Conservation (phyloP, 2,888 invertebrate genomes). For the Troides oblongomaculatus region DNA sequence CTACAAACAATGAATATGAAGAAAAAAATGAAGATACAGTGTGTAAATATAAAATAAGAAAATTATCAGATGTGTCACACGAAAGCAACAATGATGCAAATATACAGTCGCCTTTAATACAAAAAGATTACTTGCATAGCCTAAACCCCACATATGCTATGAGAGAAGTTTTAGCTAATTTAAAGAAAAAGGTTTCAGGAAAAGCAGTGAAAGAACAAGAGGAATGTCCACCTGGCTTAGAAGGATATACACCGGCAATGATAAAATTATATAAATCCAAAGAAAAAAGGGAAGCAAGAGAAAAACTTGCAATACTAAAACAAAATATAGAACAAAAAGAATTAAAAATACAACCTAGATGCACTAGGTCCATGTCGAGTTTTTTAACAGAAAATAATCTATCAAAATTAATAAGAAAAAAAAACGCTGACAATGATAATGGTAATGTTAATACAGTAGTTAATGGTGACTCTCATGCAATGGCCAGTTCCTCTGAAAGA, state of each 20-base stretch:
- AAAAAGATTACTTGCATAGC: slow-evolving; percentile 70
- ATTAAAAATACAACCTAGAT: slow-evolving; percentile 38
- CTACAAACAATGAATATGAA: slow-evolving; percentile 41
- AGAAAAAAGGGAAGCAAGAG: slow-evolving; percentile 68
- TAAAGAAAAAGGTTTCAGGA: slow-evolving; percentile 75
- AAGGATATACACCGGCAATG: slow-evolving; percentile 81
- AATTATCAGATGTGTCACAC: slow-evolving; percentile 64
- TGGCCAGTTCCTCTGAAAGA: background rate
- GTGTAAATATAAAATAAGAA: slow-evolving; percentile 70
- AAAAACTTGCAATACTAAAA: slow-evolving; percentile 56
- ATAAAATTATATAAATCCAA: slow-evolving; percentile 71
- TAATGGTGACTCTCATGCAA: background rate
- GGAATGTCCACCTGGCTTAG: slow-evolving; percentile 44
- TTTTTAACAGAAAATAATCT: slow-evolving; percentile 12
- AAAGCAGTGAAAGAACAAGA: slow-evolving; percentile 54
- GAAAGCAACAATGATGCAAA: slow-evolving; percentile 56
- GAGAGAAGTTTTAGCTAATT: slow-evolving; percentile 83
- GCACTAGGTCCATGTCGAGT: slow-evolving; percentile 53
- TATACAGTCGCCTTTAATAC: slow-evolving; percentile 59
- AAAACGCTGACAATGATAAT: background rate
- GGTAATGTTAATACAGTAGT: background rate
- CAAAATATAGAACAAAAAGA: slow-evolving; percentile 43
- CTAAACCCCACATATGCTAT: slow-evolving; percentile 86
- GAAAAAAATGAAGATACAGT: slow-evolving; percentile 58
- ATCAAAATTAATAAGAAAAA: slow-evolving; percentile 23